Conservation (phyloP, 1,140 invertebrate species). For the Leptinotarsa texana region DNA sequence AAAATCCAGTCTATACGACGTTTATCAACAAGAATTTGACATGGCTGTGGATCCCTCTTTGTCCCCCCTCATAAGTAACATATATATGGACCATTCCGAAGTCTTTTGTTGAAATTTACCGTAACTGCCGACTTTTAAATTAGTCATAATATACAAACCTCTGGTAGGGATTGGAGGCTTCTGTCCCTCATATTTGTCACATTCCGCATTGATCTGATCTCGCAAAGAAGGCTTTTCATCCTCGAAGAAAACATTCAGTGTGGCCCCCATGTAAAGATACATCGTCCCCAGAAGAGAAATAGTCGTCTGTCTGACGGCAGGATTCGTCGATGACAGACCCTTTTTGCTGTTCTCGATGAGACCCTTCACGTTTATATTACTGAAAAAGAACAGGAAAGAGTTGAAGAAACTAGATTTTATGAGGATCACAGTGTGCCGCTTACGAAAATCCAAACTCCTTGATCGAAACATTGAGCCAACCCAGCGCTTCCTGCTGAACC, state of each 20-base stretch:
- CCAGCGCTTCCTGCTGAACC: constrained; percentile 82
- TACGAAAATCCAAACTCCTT: constrained; percentile 83
- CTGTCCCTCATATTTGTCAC: constrained; percentile 78
- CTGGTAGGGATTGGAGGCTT: constrained; percentile 72
- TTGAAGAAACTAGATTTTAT: too few species aligned
- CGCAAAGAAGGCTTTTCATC: constrained; percentile 83
- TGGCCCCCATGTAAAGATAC: constrained; percentile 80
- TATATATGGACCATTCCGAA: too few species aligned
- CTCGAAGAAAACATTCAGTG: constrained; percentile 79
- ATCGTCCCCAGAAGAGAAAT: constrained; percentile 72
- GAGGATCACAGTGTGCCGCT: constrained; percentile 46
- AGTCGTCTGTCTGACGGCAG: constrained; percentile 75
- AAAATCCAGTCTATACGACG: too few species aligned
- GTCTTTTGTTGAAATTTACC: too few species aligned
- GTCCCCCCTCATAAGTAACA: too few species aligned
- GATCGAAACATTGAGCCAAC: constrained; percentile 77
- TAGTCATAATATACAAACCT: constrained; percentile 53
- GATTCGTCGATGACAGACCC: constrained; percentile 81
- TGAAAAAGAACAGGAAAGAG: constrained; percentile 46
- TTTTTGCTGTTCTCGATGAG: constrained; percentile 83
- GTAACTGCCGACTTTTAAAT: too few species aligned
- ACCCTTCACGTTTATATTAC: constrained; percentile 76
- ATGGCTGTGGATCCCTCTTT: too few species aligned
- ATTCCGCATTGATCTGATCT: constrained; percentile 85
- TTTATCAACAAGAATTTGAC: too few species aligned